Evolutionary conservation across 2,888 invertebrate species (phyloP), one percentile per base, ranked within the genome.

Genomic region (Drosophila monieri): DNA sequence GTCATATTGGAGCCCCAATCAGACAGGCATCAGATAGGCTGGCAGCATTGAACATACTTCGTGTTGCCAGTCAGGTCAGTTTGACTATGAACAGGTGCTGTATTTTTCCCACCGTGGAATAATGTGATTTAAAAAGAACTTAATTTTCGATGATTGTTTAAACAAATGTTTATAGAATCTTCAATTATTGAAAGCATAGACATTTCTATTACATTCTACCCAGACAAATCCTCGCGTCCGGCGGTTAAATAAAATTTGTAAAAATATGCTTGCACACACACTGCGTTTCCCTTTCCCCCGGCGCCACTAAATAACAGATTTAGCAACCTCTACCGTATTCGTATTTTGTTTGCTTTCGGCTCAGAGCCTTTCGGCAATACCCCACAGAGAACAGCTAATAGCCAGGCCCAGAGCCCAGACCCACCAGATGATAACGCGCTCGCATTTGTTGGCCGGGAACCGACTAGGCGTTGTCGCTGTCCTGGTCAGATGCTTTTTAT

Each of bases 221-320:
- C 57, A 35, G 35, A 35, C 35, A 35, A 35, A 35, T 41, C 43
- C 23, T 21, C 3, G 10, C 35, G 35, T 30, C 47, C 9, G 39
- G 30, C 12, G 49, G 37, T 35, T 27, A 6, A 39, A 70, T 56
- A 62, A 56, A 71, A 58, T 58, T 43, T 49, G 54, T 23, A 62
- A 64, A 72, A 76, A 74, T 79, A 72, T 70, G 77, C 60, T 60
- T 54, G 70, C 65, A 58, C 49, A 10, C 49, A 27, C 71, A 58
- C 62, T 35, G 18, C 10, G 18, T 18, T 30, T 41, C 15, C 43
- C 67, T 80, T 73, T 76, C 73, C 71, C 80, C 80, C 80, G 72
- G 60, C 70, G 80, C 85, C 72, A 64, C 85, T 84, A 84, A 84
- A 84, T 84, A 84, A 84, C 78, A 73, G 83, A 85, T 83, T 84